These are phyloP conservation scores for Melitaea cinxia DNA, from an alignment of 1,140 invertebrate genomes.

Conservation along the genomic window DNA sequence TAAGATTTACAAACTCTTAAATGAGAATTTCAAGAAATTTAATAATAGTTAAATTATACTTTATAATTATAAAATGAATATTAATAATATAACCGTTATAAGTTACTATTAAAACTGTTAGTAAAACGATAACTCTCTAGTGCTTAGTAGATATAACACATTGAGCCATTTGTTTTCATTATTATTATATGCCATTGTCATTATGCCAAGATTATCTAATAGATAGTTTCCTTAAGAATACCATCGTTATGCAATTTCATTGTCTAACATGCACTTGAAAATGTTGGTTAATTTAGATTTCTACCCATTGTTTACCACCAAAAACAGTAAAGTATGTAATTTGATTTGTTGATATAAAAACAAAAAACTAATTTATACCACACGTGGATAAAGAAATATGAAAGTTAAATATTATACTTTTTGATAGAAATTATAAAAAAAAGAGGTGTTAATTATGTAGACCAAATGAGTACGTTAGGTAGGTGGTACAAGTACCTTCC, in stretches of 20 bases:
- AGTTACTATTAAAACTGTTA: background rate
- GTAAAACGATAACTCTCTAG: background rate
- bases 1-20: background rate
- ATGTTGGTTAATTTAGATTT: background rate
- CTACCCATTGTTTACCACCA: background rate
- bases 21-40: too few relatives aligned
- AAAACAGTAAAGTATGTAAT: background rate
- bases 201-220: conserved; percentile 37
- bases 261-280: conserved; percentile 25
- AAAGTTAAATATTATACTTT: too few relatives aligned
- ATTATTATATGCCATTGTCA: too few relatives aligned
- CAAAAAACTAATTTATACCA: too few relatives aligned
- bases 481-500: too few relatives aligned
- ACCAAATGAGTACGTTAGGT: background rate
- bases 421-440: too few relatives aligned
- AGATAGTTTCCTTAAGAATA: conserved; percentile 28
- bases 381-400: too few relatives aligned
- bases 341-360: background rate
- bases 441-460: background rate
- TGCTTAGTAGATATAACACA: background rate
- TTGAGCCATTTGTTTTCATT: conserved; percentile 28
- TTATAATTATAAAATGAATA: too few relatives aligned
- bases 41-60: too few relatives aligned
- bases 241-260: conserved; percentile 33
- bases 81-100: background rate